Evolutionary conservation across 2,888 invertebrate species (phyloP), one percentile per base, ranked within the genome.

Genomic region (Lepidochrysops patricia): DNA sequence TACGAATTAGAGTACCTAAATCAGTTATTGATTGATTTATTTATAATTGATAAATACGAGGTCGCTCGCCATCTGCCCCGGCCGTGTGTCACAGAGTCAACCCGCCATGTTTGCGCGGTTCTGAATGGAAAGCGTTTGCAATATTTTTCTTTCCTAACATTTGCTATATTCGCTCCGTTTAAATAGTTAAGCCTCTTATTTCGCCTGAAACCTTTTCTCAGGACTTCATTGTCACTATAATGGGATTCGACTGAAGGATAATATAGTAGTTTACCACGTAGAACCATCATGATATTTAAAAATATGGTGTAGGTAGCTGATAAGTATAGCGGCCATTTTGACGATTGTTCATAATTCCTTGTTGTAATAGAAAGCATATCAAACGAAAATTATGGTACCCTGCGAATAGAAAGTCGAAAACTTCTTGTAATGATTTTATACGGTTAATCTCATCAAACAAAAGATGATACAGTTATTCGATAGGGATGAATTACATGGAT

Each of bases 91-190:
- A 49, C 34, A 19, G 34, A 62, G 49, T 66, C 64, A 63, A 66
- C 66, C 69, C 71, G 68, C 69, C 75, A 72, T 81, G 80, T 83
- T 82, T 82, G 74, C 77, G 64, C 68, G 75, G 77, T 79, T 81
- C 75, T 73, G 69, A 72, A 75, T 73, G 70, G 67, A 76, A 79
- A 79, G 79, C 82, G 80, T 81, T 80, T 70, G 70, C 69, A 70
- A 75, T 76, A 75, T 80, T 79, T 80, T 74, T 79, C 77, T 79
- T 71, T 71, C 71, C 75, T 37, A 56, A 52, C 57, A 35, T 61
- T 27, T 49, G 57, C 50, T 62, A 29, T 61, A 58, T 57, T 32
- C 56, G 23, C 35, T 49, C 57, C 54, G 57, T 64, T 58, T 60
- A 62, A 64, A 62, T 61, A 49, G 32, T 50, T 58, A 58, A 58